Base-by-base conservation (phyloP, 2,888 invertebrate species). In the Muschampia plurimacula region DNA sequence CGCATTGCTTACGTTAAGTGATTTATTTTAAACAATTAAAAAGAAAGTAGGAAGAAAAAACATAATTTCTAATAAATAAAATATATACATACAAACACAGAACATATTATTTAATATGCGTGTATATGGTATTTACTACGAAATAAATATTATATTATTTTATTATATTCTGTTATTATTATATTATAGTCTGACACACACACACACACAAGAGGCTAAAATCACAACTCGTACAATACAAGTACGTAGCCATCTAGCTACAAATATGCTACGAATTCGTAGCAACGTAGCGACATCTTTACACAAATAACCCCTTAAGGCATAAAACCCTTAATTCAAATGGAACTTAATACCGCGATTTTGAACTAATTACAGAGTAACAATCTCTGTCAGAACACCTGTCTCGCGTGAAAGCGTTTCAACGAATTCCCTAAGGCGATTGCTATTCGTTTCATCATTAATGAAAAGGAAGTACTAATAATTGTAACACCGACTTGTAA, bases 361-460 rank as follows among this genome's bases (percentile, higher is more conserved):
- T 41, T n/a, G 32, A 67, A 67, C 59, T 67, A 67, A 67, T 67
- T 59, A 67, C 44, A 57, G 59, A 28, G 67, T 32, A 44, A 59
- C 67, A 67, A 67, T 67, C 67, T 67, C 44, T 67, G 57, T 67
- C 57, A 67, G 57, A 57, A 44, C 66, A 66, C 66, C 66, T 67
- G 67, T 46, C 46, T 57, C 67, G 15, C 39, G 55, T 32, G 49
- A 15, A 55, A 52, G 36, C 49, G 39, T 67, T 67, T n/a, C 67
- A 57, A 44, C 55, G 41, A 67, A 67, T 67, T 57, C 55, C 55
- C 67, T 65, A 13, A 22, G 67, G 57, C 36, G 55, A 52, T 15
- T 55, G 57, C 67, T 67, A 57, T 67, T 59, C 52, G 22, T 65
- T 66, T 55, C 66, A 36, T 39, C 66, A 39, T 66, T 66, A 55